Evolutionary conservation across 2,888 invertebrate genomes (phyloP).

Genomic region (Mesorhabditis sp.): DNA sequence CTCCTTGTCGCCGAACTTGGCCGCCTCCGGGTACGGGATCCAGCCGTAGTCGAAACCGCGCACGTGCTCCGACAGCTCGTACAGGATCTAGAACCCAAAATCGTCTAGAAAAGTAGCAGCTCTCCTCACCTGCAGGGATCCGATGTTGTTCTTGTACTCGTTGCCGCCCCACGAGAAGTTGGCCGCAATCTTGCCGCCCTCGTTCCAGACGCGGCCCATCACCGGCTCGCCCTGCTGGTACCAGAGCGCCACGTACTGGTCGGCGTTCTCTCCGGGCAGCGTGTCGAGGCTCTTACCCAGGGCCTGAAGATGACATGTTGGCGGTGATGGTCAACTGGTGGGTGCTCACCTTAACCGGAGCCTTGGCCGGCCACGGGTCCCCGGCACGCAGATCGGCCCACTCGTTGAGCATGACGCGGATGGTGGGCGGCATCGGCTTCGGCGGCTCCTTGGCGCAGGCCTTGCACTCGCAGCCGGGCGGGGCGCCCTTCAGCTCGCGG

Average conservation of each 20-base stretch:
- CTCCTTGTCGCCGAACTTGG: too few relatives aligned
- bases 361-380: too few relatives aligned
- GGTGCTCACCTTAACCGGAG: conserved; percentile 39
- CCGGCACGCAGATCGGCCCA: too few relatives aligned
- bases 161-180: conserved; percentile 17
- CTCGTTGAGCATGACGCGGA: conserved; percentile 32
- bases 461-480: conserved; percentile 10
- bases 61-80: too few relatives aligned
- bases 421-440: conserved; percentile 15
- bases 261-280: conserved; percentile 41
- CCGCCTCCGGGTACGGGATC: too few relatives aligned
- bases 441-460: conserved; percentile 9
- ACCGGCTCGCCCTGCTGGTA: conserved; percentile 37
- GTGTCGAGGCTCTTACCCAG: conserved; percentile 44
- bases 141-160: conserved; percentile 46
- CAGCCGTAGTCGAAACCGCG: too few relatives aligned
- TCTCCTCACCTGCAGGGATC: conserved; percentile 34
- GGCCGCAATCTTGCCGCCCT: conserved; percentile 21
- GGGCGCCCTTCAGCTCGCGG: conserved; percentile 40
- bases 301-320: conserved; percentile 15
- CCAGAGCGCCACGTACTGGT: conserved; percentile 54
- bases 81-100: too few relatives aligned
- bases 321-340: conserved; percentile 8
- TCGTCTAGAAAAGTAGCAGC: too few relatives aligned
- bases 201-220: conserved; percentile 33